phyloP scores from a whole-genome alignment of 2,113 vertebrate species.

The Campylomormyrus tamandua region DNA sequence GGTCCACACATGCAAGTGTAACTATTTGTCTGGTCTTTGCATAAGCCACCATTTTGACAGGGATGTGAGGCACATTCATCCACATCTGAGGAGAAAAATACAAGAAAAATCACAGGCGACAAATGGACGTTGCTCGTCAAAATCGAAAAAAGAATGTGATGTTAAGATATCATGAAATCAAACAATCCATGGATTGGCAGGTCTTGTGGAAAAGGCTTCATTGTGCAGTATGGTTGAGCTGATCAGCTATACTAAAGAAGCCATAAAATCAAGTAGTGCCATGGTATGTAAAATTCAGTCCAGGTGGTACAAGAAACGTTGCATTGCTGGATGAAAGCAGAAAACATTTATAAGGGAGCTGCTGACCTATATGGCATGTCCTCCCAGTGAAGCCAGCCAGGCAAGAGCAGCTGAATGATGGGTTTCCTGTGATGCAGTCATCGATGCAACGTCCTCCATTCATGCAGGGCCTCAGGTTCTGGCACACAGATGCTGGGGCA shows the following conservation, averaged over 20 bases:
- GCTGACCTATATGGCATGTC: conserved; percentile 82
- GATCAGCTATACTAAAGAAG: not conserved
- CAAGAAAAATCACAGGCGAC: not conserved
- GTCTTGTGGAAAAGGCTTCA: not conserved
- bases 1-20: conserved; percentile 57
- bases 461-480: conserved; percentile 78
- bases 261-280: not conserved
- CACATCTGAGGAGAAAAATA: conserved; percentile 50
- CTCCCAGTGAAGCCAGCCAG: conserved; percentile 81
- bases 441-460: conserved; percentile 88
- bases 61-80: conserved; percentile 60
- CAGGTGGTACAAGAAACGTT: not conserved
- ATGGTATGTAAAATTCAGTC: not conserved
- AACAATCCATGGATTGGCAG: not conserved
- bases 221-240: not conserved
- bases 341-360: not conserved
- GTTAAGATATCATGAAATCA: not conserved
- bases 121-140: not conserved
- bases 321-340: not conserved
- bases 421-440: conserved; percentile 89
- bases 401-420: conserved; percentile 92
- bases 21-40: conserved; percentile 53
- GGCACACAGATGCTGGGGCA: conserved; percentile 79
- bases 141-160: not conserved
- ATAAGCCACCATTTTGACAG: conserved; percentile 63